phyloP scores from a whole-genome alignment of 2,888 invertebrate species.

The Adela reaumurella region DNA sequence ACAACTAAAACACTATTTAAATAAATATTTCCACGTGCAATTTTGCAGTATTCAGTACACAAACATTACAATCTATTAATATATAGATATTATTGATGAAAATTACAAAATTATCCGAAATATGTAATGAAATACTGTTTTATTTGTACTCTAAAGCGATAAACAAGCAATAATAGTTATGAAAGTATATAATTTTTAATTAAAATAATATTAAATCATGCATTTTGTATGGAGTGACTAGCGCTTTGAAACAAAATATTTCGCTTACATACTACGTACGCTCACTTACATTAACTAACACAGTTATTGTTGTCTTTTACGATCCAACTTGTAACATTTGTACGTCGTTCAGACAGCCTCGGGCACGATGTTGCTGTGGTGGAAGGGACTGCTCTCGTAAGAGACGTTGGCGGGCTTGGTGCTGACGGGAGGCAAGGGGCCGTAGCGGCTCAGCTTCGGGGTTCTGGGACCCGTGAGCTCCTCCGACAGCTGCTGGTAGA shows the following conservation, averaged over 20 bases:
- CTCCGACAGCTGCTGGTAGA: constrained; percentile 76
- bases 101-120: no score
- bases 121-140: no score
- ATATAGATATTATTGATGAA: no score
- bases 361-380: constrained; percentile 60
- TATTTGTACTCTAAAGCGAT: no score
- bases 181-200: no score
- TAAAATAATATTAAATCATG: constrained; percentile 17
- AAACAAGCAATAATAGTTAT: no score
- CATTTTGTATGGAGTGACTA: constrained; percentile 26
- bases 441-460: constrained; percentile 65
- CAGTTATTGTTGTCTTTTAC: constrained; percentile 28
- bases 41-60: background rate
- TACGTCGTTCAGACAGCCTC: constrained; percentile 52
- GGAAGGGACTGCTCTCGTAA: constrained; percentile 61
- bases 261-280: background rate
- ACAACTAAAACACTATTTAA: no score
- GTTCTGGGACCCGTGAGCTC: constrained; percentile 67
- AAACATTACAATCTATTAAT: no score
- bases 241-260: constrained; percentile 27
- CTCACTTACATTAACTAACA: constrained; percentile 27
- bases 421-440: constrained; percentile 50
- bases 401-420: constrained; percentile 48
- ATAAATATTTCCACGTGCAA: no score
- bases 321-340: constrained; percentile 16